Conservation (phyloP, 2,888 invertebrate species). For the Cremastinae sp. region DNA sequence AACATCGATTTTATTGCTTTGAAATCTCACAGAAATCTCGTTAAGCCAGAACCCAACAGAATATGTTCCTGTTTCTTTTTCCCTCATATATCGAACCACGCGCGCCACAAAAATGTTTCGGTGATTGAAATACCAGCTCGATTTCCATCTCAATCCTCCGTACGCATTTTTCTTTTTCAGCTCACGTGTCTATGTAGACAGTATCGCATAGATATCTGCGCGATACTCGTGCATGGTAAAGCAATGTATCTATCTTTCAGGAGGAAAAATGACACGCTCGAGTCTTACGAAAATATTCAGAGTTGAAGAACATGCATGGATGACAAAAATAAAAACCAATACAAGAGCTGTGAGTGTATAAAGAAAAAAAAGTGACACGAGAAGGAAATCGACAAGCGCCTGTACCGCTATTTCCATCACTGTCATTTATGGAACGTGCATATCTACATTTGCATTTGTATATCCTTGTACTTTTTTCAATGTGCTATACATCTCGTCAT, state of each 20-base stretch:
- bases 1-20: constrained; percentile 40
- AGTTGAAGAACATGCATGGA: constrained; percentile 22
- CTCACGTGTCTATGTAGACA: neutral
- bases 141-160: constrained; percentile 7
- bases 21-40: neutral
- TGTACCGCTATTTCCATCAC: constrained; percentile 53
- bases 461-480: constrained; percentile 55
- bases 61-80: neutral
- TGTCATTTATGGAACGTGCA: constrained; percentile 57
- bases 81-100: neutral
- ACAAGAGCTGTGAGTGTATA: neutral
- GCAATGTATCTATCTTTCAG: neutral
- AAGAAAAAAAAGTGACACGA: constrained; percentile 5
- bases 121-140: constrained; percentile 2
- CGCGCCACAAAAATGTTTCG: constrained; percentile 16
- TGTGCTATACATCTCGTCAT: neutral
- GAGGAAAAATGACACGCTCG: neutral
- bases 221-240: neutral
- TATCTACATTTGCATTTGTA: constrained; percentile 52
- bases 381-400: constrained; percentile 54
- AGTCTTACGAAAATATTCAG: constrained; percentile 17
- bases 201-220: neutral
- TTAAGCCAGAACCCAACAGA: neutral
- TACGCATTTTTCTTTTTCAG: neutral
- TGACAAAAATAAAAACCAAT: constrained; percentile 7